phyloP scores from a whole-genome alignment of 2,888 invertebrate species.

The Lordiphosa andalusiaca region DNA sequence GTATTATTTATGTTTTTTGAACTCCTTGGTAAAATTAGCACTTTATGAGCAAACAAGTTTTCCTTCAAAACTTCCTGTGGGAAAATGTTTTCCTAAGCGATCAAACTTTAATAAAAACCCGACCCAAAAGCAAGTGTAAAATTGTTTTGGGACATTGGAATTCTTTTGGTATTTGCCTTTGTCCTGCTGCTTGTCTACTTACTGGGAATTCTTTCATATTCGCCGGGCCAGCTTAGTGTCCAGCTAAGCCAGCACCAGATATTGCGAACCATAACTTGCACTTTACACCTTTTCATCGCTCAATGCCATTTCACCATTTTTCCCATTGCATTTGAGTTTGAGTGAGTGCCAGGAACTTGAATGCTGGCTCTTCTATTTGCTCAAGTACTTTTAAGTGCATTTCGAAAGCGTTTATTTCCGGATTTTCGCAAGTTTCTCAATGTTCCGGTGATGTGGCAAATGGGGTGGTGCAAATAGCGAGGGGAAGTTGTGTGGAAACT shows the following conservation, averaged over 20 bases:
- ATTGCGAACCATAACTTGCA: conserved; percentile 11
- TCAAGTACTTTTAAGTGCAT: conserved; percentile 62
- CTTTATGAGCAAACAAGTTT: conserved; percentile 37
- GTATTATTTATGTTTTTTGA: conserved; percentile 11
- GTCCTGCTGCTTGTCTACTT: neutral
- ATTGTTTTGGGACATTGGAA: conserved; percentile 16
- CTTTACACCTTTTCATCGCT: conserved; percentile 21
- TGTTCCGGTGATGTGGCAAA: conserved; percentile 27
- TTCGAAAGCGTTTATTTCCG: conserved; percentile 61
- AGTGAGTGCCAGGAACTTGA: conserved; percentile 11
- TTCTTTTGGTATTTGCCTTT: conserved; percentile 9
- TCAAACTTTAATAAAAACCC: conserved; percentile 44
- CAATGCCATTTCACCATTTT: conserved; percentile 28
- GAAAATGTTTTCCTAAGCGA: conserved; percentile 26
- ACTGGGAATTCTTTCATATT: neutral
- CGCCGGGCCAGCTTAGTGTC: conserved; percentile 26
- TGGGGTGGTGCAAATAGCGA: neutral
- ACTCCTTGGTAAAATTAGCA: conserved; percentile 47
- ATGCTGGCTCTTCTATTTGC: conserved; percentile 42
- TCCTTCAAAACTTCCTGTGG: conserved; percentile 12
- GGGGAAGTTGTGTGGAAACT: conserved; percentile 18
- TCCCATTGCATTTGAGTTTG: conserved; percentile 20
- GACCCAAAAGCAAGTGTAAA: conserved; percentile 11
- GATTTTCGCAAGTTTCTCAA: conserved; percentile 50
- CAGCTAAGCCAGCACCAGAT: conserved; percentile 37